Percentiles rank a stretch among this genome's conserved stretches.
These are phyloP conservation scores for Sceliomorpha sp. DNA, from an alignment of 2,888 invertebrate genomes.

Conservation along the genomic window DNA sequence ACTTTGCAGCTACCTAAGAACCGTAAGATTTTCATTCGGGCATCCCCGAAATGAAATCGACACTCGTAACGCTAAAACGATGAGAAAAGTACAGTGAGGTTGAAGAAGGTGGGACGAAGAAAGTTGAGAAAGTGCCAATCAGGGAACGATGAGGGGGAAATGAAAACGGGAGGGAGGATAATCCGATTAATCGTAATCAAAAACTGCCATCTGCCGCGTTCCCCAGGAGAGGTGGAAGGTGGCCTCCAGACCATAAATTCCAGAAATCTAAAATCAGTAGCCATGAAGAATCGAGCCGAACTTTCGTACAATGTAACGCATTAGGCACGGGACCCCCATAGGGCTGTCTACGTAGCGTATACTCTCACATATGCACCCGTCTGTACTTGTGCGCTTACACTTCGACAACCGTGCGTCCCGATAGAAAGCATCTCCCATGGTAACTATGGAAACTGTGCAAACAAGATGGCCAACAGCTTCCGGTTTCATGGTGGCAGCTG, in stretches of 20 bases:
- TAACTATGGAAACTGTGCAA: conserved; percentile 79
- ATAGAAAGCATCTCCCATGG: conserved; percentile 75
- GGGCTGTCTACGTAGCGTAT: conserved; percentile 58
- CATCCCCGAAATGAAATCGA: no score
- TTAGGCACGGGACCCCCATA: conserved; percentile 69
- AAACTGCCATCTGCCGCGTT: conserved; percentile 69
- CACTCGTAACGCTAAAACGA: no score
- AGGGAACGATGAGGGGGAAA: conserved; percentile 3
- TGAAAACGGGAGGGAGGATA: conserved; percentile 53
- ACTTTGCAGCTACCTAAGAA: no score
- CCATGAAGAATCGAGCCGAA: conserved; percentile 66
- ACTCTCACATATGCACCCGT: conserved; percentile 19
- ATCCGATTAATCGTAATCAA: conserved; percentile 74
- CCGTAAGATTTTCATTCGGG: no score
- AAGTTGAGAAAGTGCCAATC: conserved; percentile 14
- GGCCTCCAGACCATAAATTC: conserved; percentile 70
- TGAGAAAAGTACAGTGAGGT: no score
- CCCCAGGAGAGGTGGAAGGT: conserved; percentile 25
- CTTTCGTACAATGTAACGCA: conserved; percentile 67
- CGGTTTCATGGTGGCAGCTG: conserved; percentile 78
- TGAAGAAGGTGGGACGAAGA: conserved; percentile 13
- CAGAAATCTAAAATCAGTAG: conserved; percentile 76
- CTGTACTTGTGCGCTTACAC: conserved; percentile 12
- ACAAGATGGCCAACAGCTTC: conserved; percentile 80
- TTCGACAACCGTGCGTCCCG: conserved; percentile 58